Conservation (phyloP, 2,797 vertebrate species). For the Xenopus petersii region DNA sequence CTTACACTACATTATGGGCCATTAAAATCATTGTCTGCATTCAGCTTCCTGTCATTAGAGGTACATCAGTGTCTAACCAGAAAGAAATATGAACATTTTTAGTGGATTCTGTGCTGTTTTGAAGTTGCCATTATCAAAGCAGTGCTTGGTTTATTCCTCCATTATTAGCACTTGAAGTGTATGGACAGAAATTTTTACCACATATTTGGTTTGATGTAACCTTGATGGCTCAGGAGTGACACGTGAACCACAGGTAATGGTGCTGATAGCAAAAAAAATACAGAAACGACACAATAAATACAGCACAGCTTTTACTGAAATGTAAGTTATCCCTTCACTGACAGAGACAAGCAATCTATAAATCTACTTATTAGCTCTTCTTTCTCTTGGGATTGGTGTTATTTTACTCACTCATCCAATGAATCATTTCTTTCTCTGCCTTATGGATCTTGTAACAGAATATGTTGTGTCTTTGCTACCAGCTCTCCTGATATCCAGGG, state of each 20-base stretch:
- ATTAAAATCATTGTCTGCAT: slow-evolving; percentile 44
- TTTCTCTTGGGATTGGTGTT: slow-evolving; percentile 12
- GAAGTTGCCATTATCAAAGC: slow-evolving; percentile 31
- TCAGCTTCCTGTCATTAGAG: slow-evolving; percentile 31
- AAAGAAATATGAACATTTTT: slow-evolving; percentile 38
- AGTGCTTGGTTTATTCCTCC: slow-evolving; percentile 14
- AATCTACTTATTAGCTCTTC: slow-evolving; percentile 5
- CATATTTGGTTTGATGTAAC: slow-evolving; percentile 21
- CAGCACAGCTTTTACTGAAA: slow-evolving; percentile 6
- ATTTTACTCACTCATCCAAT: not conserved
- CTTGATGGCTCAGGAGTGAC: slow-evolving; percentile 33
- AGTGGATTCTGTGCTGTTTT: slow-evolving; percentile 34
- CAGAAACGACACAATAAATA: slow-evolving; percentile 22
- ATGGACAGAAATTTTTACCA: slow-evolving; percentile 35
- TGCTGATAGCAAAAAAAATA: slow-evolving; percentile 13
- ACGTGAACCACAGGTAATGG: slow-evolving; percentile 29
- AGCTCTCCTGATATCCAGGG: too few relatives aligned
- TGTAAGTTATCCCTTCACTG: slow-evolving; percentile 1
- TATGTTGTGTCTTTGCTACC: too few relatives aligned
- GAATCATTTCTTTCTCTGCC: slow-evolving; percentile 6
- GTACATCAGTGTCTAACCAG: slow-evolving; percentile 36
- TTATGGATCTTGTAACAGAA: not conserved
- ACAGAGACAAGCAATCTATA: slow-evolving; percentile 15
- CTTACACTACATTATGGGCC: slow-evolving; percentile 40
- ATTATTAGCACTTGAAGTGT: slow-evolving; percentile 27